Conservation (phyloP, 2,113 vertebrate species). For the Herpetotheres cachinnans region DNA sequence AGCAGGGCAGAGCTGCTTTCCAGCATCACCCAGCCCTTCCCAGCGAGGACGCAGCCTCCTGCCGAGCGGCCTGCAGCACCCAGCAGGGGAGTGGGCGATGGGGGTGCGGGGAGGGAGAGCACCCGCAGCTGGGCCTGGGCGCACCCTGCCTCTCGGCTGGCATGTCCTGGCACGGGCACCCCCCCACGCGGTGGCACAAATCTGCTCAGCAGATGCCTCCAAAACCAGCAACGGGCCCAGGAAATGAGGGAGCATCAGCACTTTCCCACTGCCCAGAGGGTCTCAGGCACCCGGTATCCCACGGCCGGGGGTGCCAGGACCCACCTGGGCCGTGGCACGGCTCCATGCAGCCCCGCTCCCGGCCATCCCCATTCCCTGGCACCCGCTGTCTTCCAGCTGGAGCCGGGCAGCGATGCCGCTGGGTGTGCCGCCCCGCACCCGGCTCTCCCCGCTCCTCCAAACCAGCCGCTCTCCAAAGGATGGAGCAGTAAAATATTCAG, state of each 20-base stretch:
- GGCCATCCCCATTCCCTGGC: neutral
- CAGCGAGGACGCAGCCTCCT: neutral
- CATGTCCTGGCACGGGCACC: neutral
- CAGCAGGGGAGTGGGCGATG: neutral
- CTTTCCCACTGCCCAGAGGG: neutral
- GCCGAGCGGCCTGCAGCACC: neutral
- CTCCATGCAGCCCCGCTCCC: neutral
- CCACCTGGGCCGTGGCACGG: neutral
- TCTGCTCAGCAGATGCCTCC: constrained; percentile 28
- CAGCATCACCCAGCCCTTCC: neutral
- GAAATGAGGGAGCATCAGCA: neutral
- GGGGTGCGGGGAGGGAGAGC: neutral
- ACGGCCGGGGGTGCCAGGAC: fast-evolving
- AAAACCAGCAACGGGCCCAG: neutral
- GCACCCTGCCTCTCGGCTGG: neutral
- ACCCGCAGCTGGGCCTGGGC: neutral
- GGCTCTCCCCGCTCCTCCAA: neutral
- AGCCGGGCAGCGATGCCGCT: neutral
- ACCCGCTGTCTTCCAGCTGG: neutral
- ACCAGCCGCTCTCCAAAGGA: neutral
- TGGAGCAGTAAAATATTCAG: constrained; percentile 24
- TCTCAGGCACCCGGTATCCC: neutral
- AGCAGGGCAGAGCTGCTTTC: neutral
- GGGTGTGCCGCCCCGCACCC: neutral
- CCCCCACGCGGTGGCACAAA: neutral